Percentiles rank a stretch among this genome's conserved stretches.
These are phyloP conservation scores for Globodera ellingtonae DNA, from an alignment of 1,140 invertebrate species.

Conservation along the genomic window DNA sequence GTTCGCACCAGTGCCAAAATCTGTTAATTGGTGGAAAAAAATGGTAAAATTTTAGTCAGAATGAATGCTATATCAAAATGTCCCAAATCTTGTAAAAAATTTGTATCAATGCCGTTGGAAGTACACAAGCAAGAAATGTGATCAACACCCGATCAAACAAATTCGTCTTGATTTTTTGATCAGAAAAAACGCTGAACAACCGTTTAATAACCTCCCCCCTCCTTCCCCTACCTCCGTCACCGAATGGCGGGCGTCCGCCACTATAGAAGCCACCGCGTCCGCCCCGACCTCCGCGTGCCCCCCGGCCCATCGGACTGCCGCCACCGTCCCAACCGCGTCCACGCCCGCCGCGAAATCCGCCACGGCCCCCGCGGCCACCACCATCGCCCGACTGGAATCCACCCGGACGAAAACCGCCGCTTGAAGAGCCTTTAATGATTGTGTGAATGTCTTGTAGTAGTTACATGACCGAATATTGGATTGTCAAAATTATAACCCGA, in stretches of 20 bases:
- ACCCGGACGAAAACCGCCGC: neutral
- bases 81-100: neutral
- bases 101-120: neutral
- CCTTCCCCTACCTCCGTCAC: neutral
- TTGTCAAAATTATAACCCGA: neutral
- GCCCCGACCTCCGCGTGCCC: conserved; percentile 8
- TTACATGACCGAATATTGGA: neutral
- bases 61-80: neutral
- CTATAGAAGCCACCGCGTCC: neutral
- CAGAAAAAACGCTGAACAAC: neutral
- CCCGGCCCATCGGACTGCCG: conserved; percentile 6
- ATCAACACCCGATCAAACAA: neutral
- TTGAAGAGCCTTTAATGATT: neutral
- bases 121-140: neutral
- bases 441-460: neutral
- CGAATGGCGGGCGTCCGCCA: neutral
- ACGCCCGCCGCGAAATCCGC: neutral
- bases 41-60: neutral
- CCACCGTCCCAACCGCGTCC: conserved; percentile 8
- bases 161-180: neutral
- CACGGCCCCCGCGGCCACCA: neutral
- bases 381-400: neutral
- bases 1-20: neutral
- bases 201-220: neutral
- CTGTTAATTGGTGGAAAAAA: neutral